These are phyloP conservation scores for Porites evermanni DNA, from an alignment of 92 coral and sea anemone genomes.

Conservation along the genomic window DNA sequence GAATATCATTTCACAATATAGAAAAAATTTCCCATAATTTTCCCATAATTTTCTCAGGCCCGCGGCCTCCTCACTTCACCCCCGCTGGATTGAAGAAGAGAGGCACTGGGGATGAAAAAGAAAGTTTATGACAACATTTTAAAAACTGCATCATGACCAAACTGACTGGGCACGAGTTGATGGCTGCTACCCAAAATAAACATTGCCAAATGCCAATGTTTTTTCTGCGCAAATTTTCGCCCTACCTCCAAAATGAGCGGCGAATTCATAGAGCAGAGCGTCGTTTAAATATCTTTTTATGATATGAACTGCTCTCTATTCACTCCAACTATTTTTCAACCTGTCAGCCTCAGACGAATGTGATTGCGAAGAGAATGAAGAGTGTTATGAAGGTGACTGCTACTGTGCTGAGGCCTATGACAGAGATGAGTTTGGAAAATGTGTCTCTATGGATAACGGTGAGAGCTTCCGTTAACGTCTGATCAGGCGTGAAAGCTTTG, in stretches of 20 bases:
- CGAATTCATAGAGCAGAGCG: too few species aligned
- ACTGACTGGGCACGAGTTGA: too few species aligned
- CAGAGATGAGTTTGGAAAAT: not conserved
- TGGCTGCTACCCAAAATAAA: too few species aligned
- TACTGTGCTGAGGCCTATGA: slow-evolving; percentile 8
- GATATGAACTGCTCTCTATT: not conserved
- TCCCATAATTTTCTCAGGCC: too few species aligned
- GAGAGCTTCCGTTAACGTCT: not conserved
- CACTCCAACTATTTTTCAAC: not conserved
- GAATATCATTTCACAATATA: too few species aligned
- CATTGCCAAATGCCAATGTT: not conserved
- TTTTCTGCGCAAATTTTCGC: not conserved
- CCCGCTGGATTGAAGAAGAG: too few species aligned
- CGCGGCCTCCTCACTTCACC: too few species aligned
- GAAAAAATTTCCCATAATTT: too few species aligned
- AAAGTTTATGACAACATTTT: too few species aligned
- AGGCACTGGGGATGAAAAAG: too few species aligned
- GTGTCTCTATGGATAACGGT: slow-evolving; percentile 16
- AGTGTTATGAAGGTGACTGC: slow-evolving; percentile 19
- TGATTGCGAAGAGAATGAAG: slow-evolving; percentile 30
- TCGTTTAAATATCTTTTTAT: not conserved
- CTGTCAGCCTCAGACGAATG: slow-evolving; percentile 7
- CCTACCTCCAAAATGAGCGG: too few species aligned
- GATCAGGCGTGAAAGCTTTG: not conserved
- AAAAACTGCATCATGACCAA: too few species aligned